Evolutionary conservation across 2,113 vertebrate species (phyloP), one percentile per base, ranked within the genome.

Genomic region (Pithys albifrons): DNA sequence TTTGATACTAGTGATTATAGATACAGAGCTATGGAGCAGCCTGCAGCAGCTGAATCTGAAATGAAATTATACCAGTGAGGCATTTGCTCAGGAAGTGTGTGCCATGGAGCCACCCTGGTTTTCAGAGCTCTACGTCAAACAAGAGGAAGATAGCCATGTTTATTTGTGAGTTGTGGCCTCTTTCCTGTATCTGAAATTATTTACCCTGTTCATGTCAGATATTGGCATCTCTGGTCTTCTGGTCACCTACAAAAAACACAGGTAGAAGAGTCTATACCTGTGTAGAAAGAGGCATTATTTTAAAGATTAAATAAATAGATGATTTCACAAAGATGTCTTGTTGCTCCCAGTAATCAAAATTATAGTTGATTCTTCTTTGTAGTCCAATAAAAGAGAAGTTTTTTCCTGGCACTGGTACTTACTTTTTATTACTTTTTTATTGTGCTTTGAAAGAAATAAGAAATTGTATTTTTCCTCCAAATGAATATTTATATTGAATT

Each of bases 361-460:
- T 52, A 70, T 35, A 74, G 24, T 70, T 75, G 67, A 58, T 85
- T 95, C 45, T 78, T 91, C 57, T 62, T 24, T 84, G 48, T 13
- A n/a, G 45, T 72, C 35, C 83, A 95, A 78, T 69, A 52, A 58
- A 92, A 76, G 20, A 41, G 20, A 49, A 5, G 4, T 6, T 74
- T 91, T 88, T 89, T 83, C 28, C 69, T 94, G 73, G 59, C 65
- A 70, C 48, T 80, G 28, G 10, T 91, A 14, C 33, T 71, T 96
- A 85, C 51, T 85, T 94, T 79, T 95, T 85, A 66, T 45, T 91
- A 37, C 43, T 92, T 64, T 67, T 88, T 31, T 80, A 45, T 85
- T 76, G 76, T 90, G 69, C 75, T 74, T 66, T 91, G 59, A 74
- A 90, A 87, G 66, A 72, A 91, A 64, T 84, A 78, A 91, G 62